Conservation (phyloP, 2,113 vertebrate genomes). For the Solea solea region DNA sequence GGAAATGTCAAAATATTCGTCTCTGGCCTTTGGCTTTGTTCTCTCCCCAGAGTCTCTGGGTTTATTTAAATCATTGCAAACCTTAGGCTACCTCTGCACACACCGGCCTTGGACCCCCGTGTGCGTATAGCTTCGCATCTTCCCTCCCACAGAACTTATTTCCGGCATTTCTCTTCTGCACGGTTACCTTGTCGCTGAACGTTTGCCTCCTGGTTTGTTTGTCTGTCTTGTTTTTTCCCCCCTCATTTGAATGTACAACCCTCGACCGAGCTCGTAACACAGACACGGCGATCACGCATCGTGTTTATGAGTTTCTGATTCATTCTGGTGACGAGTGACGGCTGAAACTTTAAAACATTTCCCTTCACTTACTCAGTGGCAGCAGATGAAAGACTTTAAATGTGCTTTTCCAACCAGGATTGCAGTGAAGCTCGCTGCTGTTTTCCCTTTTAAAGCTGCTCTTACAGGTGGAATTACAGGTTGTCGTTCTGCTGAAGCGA, state of each 20-base stretch:
- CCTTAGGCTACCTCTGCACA: conserved; percentile 55
- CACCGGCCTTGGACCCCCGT: conserved; percentile 49
- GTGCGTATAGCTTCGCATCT: conserved; percentile 12
- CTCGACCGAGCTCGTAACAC: neutral
- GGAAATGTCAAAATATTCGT: conserved; percentile 70
- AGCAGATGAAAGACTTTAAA: conserved; percentile 27
- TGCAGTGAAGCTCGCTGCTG: neutral
- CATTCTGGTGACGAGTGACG: conserved; percentile 6
- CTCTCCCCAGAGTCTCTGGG: conserved; percentile 33
- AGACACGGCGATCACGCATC: conserved; percentile 3
- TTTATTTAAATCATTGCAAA: conserved; percentile 58
- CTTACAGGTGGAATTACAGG: neutral
- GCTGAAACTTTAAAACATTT: neutral
- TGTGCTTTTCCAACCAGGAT: conserved; percentile 51
- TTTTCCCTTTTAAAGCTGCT: conserved; percentile 11
- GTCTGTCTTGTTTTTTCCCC: conserved; percentile 8
- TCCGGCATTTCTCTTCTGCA: conserved; percentile 23
- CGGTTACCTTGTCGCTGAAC: conserved; percentile 5
- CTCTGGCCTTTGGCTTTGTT: conserved; percentile 63
- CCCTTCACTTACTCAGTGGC: conserved; percentile 13
- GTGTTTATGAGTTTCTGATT: conserved; percentile 12
- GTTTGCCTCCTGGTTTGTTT: conserved; percentile 46
- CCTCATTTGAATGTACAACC: neutral
- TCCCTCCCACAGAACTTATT: conserved; percentile 45
- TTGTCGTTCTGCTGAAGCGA: conserved; percentile 2